Conservation (phyloP, 2,113 vertebrate species). For the Hyperoodon ampullatus region DNA sequence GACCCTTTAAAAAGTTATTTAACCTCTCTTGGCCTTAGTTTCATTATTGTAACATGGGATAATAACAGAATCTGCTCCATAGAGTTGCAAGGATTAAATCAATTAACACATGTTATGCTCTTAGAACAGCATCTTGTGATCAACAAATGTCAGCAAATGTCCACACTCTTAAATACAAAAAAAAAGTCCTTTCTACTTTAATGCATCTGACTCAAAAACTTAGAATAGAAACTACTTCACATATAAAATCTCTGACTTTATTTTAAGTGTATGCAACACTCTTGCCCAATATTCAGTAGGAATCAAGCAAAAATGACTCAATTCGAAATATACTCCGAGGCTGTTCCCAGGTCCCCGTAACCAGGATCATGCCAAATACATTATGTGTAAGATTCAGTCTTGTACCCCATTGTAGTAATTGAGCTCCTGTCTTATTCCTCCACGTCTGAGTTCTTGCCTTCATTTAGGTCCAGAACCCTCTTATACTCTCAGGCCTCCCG, state of each 20-base stretch:
- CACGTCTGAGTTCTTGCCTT: not conserved
- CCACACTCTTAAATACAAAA: not conserved
- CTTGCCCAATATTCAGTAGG: not conserved
- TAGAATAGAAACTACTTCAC: not conserved
- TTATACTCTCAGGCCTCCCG: not conserved
- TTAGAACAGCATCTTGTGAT: not conserved
- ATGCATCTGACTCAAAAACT: slow-evolving; percentile 7
- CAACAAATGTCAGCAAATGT: not conserved
- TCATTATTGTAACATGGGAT: not conserved
- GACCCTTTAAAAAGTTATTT: not conserved
- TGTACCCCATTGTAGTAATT: not conserved
- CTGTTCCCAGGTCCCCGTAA: not conserved
- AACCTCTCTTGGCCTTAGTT: not conserved
- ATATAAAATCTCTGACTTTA: not conserved
- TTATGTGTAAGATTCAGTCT: not conserved
- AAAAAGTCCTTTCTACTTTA: not conserved
- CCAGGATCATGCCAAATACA: not conserved
- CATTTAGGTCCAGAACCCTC: not conserved
- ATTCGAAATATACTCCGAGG: not conserved
- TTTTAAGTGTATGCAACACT: not conserved
- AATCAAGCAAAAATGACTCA: not conserved
- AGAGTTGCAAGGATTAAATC: not conserved
- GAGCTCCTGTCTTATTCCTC: not conserved
- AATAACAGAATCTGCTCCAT: not conserved
- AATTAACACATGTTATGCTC: not conserved